phyloP scores from a whole-genome alignment of 2,113 vertebrate genomes.

The Callionymus lyra region DNA sequence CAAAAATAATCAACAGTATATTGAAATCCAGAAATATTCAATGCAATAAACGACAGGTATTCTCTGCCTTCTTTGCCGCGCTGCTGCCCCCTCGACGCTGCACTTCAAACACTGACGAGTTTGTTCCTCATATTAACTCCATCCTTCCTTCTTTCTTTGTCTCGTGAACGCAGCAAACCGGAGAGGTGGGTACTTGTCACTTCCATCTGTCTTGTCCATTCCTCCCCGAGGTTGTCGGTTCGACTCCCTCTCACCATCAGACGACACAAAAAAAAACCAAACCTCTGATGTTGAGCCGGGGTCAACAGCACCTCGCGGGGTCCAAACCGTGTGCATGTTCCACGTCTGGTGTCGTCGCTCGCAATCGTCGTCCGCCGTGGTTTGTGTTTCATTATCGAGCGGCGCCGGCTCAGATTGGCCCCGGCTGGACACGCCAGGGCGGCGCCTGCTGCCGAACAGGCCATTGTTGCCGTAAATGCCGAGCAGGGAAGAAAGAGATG shows the following conservation, averaged over 20 bases:
- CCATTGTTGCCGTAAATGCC: conserved; percentile 71
- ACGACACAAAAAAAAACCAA: conserved; percentile 7
- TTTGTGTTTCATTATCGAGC: conserved; percentile 51
- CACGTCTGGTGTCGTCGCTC: no score
- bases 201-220: conserved; percentile 17
- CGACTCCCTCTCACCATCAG: conserved; percentile 17
- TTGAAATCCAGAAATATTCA: no score
- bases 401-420: conserved; percentile 35
- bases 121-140: conserved; percentile 24
- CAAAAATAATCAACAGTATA: no score
- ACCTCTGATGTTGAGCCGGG: conserved; percentile 18
- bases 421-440: conserved; percentile 57
- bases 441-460: conserved; percentile 62
- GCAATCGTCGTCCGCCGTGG: conserved; percentile 36
- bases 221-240: conserved; percentile 30
- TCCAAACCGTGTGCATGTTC: conserved; percentile 34
- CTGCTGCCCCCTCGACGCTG: no score
- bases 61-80: no score
- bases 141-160: conserved; percentile 27
- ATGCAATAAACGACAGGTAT: no score
- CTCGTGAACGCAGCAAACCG: conserved; percentile 88
- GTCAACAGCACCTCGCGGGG: no score
- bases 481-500: conserved; percentile 57
- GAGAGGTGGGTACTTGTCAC: conserved; percentile 82
- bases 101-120: no score